Percentiles rank a stretch among this genome's conserved stretches.
Evolutionary conservation across 2,113 vertebrate species (phyloP).

Genomic region (Alaudala cheleensis): DNA sequence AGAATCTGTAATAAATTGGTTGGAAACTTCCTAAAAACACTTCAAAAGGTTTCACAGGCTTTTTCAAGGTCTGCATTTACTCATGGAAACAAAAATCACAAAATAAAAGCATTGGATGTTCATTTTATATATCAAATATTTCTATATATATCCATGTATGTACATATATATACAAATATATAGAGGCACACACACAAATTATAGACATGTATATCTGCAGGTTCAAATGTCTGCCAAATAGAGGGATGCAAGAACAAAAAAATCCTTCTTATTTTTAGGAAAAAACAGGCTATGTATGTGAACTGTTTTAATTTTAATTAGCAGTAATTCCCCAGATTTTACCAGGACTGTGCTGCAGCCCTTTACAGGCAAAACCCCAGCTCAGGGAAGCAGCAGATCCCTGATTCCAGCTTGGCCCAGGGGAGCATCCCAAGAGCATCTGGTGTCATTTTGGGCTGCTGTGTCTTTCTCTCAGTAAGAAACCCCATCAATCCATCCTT

Average conservation of each 20-base stretch:
- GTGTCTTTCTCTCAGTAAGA: not conserved
- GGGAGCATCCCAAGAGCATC: not conserved
- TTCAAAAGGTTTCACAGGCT: not conserved
- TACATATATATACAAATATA: not conserved
- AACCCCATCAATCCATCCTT: not conserved
- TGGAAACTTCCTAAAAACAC: not conserved
- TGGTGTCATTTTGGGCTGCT: not conserved
- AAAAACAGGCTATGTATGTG: rapidly evolving
- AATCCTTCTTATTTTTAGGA: not conserved
- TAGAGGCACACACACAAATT: not conserved
- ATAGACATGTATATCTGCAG: not conserved
- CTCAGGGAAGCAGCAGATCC: not conserved
- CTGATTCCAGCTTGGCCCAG: not conserved
- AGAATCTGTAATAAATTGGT: not conserved
- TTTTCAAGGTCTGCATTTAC: not conserved
- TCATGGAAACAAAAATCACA: not conserved
- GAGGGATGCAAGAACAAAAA: not conserved
- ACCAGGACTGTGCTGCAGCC: not conserved
- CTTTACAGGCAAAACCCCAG: not conserved
- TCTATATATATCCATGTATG: no score
- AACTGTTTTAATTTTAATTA: not conserved
- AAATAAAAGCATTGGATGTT: not conserved
- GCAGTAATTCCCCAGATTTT: not conserved
- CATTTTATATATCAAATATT: not conserved
- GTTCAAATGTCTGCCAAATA: not conserved